Evolutionary conservation across 2,797 vertebrate genomes (phyloP).

Genomic region (Xiphophorus birchmanni): DNA sequence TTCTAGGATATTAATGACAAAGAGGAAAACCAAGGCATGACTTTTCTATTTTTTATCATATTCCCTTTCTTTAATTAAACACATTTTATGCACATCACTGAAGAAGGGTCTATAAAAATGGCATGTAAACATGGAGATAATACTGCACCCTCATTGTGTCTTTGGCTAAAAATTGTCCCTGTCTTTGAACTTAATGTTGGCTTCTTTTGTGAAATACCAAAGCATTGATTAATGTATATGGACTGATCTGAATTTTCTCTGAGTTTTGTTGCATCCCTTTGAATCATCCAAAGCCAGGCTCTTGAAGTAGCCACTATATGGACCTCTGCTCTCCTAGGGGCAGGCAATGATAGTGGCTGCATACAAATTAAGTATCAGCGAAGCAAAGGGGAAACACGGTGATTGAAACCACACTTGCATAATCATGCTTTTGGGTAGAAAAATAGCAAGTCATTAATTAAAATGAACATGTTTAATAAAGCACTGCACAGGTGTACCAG

Average conservation of each 20-base stretch:
- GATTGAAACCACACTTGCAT: conserved; percentile 68
- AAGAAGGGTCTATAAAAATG: conserved; percentile 62
- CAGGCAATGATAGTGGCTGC: conserved; percentile 61
- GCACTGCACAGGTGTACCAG: conserved; percentile 24
- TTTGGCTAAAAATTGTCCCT: conserved; percentile 66
- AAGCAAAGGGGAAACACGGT: conserved; percentile 50
- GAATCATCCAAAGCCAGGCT: conserved; percentile 77
- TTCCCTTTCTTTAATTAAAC: conserved; percentile 59
- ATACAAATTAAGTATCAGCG: conserved; percentile 74
- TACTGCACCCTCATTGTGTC: conserved; percentile 54
- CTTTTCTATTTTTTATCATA: conserved; percentile 47
- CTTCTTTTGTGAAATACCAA: conserved; percentile 72
- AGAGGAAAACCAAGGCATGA: conserved; percentile 16
- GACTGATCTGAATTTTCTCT: conserved; percentile 74
- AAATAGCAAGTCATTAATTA: conserved; percentile 60
- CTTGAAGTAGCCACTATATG: conserved; percentile 69
- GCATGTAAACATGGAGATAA: conserved; percentile 63
- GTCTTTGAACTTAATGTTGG: conserved; percentile 71
- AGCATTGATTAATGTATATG: conserved; percentile 77
- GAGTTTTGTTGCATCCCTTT: conserved; percentile 72
- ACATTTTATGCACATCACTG: conserved; percentile 63
- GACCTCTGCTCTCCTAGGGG: conserved; percentile 73
- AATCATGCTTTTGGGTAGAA: conserved; percentile 58
- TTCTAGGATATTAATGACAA: conserved; percentile 3
- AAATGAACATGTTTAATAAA: conserved; percentile 52